Base-by-base conservation (phyloP, 37 sponge, comb jelly and placozoan species). In the Halisarca cf. caerulea region DNA sequence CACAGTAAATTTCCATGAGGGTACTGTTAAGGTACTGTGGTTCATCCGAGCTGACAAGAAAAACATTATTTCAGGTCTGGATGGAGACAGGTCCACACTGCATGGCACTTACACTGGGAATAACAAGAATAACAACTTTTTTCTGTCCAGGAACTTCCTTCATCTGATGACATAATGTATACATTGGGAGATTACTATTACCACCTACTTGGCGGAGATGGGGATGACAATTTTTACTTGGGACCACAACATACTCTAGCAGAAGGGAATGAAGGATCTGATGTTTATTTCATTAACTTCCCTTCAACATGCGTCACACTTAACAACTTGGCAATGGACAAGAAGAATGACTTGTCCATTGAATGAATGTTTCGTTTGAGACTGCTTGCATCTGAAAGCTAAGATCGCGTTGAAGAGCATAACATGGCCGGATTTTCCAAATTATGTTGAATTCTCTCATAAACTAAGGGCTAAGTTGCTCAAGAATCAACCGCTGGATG, bases 321-420 rank as follows among this genome's bases (percentile, higher is more conserved):
- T 43, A 57, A 75, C 37, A 85, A 85, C 61, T 85, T 35, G 73
- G 85, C 85, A 34, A 59, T 30, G 73, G 85, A 85, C 74, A n/a
- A n/a, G n/a, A n/a, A n/a, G n/a, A n/a, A n/a, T n/a, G n/a, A n/a
- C n/a, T n/a, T n/a, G n/a, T n/a, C n/a, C n/a, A n/a, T n/a, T n/a
- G n/a, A n/a, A n/a, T n/a, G n/a, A n/a, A n/a, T n/a, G n/a, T n/a
- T n/a, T n/a, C n/a, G n/a, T n/a, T n/a, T n/a, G n/a, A n/a, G n/a
- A n/a, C n/a, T n/a, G n/a, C n/a, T n/a, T n/a, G n/a, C n/a, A n/a
- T n/a, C n/a, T n/a, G n/a, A n/a, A n/a, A n/a, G n/a, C n/a, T n/a
- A n/a, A n/a, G n/a, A n/a, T n/a, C n/a, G n/a, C n/a, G n/a, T n/a
- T n/a, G n/a, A n/a, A n/a, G n/a, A n/a, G n/a, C n/a, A n/a, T n/a